These are phyloP conservation scores for Drosophila paramelanica DNA, from an alignment of 2,888 invertebrate genomes.

Conservation along the genomic window DNA sequence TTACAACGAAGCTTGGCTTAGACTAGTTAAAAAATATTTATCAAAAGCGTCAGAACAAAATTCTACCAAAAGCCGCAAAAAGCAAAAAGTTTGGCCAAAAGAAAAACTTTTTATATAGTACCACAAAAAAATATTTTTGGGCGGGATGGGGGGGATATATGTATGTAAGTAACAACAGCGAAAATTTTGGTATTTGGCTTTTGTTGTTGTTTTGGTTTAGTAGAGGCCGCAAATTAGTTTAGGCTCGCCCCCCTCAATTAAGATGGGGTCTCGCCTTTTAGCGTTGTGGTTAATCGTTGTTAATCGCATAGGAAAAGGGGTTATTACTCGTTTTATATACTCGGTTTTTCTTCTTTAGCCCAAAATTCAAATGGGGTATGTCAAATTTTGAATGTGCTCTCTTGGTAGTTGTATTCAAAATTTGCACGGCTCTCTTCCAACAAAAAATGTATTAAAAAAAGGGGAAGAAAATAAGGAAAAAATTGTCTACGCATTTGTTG, in stretches of 20 bases:
- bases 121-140: neutral
- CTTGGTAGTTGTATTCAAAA: constrained; percentile 54
- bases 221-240: constrained; percentile 53
- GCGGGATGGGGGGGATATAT: neutral
- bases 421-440: constrained; percentile 56
- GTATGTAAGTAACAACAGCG: constrained; percentile 31
- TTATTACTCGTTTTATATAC: constrained; percentile 42
- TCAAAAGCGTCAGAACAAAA: constrained; percentile 8
- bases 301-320: constrained; percentile 23
- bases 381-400: constrained; percentile 60
- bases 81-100: constrained; percentile 61
- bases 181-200: constrained; percentile 9
- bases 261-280: constrained; percentile 2
- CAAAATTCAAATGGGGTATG: constrained; percentile 36
- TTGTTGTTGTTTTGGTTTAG: constrained; percentile 33
- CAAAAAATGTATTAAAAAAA: constrained; percentile 26
- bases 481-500: constrained; percentile 13
- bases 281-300: constrained; percentile 27
- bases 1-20: constrained; percentile 47
- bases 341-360: constrained; percentile 19
- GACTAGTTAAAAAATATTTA: constrained; percentile 28
- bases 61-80: constrained; percentile 66
- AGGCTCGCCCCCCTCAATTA: constrained; percentile 6
- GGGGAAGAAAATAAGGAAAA: constrained; percentile 19
- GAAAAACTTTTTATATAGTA: neutral